These are phyloP conservation scores for Odontomyia ornata DNA, from an alignment of 2,888 invertebrate genomes.

Conservation along the genomic window DNA sequence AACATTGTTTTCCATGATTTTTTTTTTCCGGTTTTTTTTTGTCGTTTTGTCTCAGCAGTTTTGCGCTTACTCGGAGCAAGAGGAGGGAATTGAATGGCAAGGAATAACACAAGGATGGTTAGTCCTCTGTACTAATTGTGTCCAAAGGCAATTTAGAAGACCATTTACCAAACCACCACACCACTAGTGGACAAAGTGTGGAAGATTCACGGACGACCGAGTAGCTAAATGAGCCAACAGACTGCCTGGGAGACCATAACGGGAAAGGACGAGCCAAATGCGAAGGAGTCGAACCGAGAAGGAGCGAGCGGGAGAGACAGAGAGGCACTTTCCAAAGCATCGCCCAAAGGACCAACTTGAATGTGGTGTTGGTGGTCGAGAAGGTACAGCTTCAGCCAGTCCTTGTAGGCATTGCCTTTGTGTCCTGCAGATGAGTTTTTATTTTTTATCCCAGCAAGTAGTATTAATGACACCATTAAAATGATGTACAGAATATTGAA, in stretches of 20 bases:
- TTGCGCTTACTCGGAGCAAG: neutral
- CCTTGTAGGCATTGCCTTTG: neutral
- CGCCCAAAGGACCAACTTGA: too few relatives aligned
- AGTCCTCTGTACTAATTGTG: constrained; percentile 28
- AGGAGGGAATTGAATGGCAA: neutral
- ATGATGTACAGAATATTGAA: neutral
- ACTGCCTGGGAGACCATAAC: too few relatives aligned
- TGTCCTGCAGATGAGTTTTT: neutral
- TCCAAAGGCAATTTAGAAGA: constrained; percentile 32
- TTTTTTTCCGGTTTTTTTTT: neutral
- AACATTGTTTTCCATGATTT: neutral
- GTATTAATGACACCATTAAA: constrained; percentile 3
- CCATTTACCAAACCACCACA: constrained; percentile 13
- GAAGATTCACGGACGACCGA: neutral
- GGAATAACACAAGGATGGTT: neutral
- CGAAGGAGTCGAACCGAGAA: too few relatives aligned
- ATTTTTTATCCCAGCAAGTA: neutral
- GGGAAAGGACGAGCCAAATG: too few relatives aligned
- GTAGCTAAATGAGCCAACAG: neutral
- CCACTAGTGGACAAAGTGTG: neutral
- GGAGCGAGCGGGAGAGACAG: too few relatives aligned
- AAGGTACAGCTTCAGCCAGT: neutral
- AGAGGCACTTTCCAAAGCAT: too few relatives aligned
- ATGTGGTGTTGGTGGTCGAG: neutral
- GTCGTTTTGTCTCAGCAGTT: neutral